These are phyloP conservation scores for Lerista edwardsae DNA, from an alignment of 2,797 vertebrate species.

Conservation along the genomic window DNA sequence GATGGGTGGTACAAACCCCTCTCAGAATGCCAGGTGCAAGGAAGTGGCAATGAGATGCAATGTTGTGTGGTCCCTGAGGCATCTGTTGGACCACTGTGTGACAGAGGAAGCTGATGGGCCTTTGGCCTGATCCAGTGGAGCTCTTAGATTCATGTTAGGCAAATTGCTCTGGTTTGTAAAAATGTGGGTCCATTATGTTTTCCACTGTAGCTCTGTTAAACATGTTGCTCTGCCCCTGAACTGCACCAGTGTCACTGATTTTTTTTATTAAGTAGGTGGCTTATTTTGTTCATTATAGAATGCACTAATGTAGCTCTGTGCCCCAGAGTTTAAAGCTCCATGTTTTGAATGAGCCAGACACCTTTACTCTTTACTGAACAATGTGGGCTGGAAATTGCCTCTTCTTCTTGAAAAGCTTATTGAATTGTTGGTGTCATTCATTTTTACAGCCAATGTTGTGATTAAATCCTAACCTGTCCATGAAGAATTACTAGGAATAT, in stretches of 20 bases:
- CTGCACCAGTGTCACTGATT: neutral
- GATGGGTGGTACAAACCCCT: too few species aligned
- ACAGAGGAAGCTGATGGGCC: too few species aligned
- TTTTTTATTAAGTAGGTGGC: neutral
- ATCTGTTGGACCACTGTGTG: too few species aligned
- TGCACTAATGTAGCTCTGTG: neutral
- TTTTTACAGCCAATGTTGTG: conserved; percentile 23
- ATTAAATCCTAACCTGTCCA: conserved; percentile 26
- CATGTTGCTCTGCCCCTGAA: neutral
- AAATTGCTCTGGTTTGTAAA: neutral
- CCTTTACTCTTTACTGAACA: conserved; percentile 7
- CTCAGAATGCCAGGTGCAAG: too few species aligned
- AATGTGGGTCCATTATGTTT: neutral
- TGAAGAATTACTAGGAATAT: conserved; percentile 10
- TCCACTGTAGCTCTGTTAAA: neutral
- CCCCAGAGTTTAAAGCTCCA: neutral
- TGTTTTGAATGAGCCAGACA: neutral
- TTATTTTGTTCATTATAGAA: neutral
- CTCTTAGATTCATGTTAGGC: neutral
- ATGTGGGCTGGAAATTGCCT: conserved; percentile 21
- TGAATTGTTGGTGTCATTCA: conserved; percentile 45
- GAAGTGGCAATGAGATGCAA: too few species aligned
- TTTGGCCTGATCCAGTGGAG: too few species aligned
- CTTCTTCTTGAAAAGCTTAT: conserved; percentile 17
- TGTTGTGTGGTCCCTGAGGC: too few species aligned